Base-by-base conservation (phyloP, 2,797 vertebrate species). In the Rhadinocentrus ornatus region DNA sequence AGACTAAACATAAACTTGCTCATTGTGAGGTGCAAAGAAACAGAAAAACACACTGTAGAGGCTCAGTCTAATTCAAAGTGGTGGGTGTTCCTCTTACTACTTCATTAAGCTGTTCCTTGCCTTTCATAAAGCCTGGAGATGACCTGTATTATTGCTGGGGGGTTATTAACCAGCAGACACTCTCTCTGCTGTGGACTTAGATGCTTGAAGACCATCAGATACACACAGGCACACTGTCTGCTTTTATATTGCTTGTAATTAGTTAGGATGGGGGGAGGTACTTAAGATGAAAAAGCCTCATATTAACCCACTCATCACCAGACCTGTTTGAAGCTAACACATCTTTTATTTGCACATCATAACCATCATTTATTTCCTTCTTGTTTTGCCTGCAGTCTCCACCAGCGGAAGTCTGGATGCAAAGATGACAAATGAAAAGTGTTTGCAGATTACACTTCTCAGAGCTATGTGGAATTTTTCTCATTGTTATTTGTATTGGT, bases 231-330 rank as follows among this genome's bases (percentile, higher is more conserved):
- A 0, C n/a, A 16, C 4, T 3, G 57, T 37, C 73, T 78, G 57
- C 73, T 60, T 74, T 79, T 71, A 80, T 77, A 63, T 54, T 71
- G 74, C 75, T 86, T 82, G 86, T 91, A 92, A 93, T 93, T 91
- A 91, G 80, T 80, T 37, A 11, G 78, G 77, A 62, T 76, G 79
- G 69, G 67, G 82, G 46, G 67, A 62, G 75, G 37, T 15, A 74
- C 73, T 81, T 70, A 54, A 78, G 32, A 78, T 66, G 72, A 67
- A 67, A 78, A 60, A 62, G 64, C 71, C 88, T 86, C 68, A 88
- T 81, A 91, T 91, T 90, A 91, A 83, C 57, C 64, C 83, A 82
- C 82, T 80, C 85, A 88, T 89, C 86, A 86, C 73, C 70, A 68
- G 75, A 78, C 86, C 65, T 80, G 69, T 88, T 80, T 87, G 81